A percentile compares a stretch with the other conserved stretches of the same genome.
phyloP scores from a whole-genome alignment of 64 coral and sea anemone species.

The Pocillopora damicornis region DNA sequence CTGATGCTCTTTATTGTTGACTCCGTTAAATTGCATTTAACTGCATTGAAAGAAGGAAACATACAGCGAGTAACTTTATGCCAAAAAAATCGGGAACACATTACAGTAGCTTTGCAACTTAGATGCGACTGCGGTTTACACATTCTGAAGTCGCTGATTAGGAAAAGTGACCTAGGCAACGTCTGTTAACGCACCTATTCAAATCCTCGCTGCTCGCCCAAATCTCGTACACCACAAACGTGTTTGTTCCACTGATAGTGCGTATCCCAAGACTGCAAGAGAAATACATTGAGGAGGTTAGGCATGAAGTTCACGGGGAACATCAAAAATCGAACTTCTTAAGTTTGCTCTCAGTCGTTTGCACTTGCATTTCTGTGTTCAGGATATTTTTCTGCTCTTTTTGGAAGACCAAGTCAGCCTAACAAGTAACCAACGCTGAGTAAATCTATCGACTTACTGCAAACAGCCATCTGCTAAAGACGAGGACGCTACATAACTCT shows the following conservation, averaged over 20 bases:
- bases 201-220: constrained; percentile 71
- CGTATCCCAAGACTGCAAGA: constrained; percentile 60
- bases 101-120: too few relatives aligned
- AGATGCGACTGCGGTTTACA: too few relatives aligned
- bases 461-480: constrained; percentile 65
- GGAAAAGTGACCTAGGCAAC: too few relatives aligned
- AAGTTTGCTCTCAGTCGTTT: neutral
- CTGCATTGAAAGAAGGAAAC: too few relatives aligned
- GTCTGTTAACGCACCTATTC: constrained; percentile 37
- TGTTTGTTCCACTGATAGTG: constrained; percentile 57
- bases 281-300: neutral
- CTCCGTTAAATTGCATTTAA: too few relatives aligned
- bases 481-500: constrained; percentile 66
- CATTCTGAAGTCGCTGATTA: too few relatives aligned
- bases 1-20: too few relatives aligned
- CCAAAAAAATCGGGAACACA: too few relatives aligned
- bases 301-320: neutral
- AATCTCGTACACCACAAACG: constrained; percentile 72
- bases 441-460: constrained; percentile 58
- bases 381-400: neutral
- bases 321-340: neutral
- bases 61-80: too few relatives aligned
- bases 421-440: neutral
- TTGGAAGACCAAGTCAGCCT: neutral
- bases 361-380: neutral